These are phyloP conservation scores for Lampris megalopsis DNA, from an alignment of 2,113 vertebrate genomes.

Conservation along the genomic window DNA sequence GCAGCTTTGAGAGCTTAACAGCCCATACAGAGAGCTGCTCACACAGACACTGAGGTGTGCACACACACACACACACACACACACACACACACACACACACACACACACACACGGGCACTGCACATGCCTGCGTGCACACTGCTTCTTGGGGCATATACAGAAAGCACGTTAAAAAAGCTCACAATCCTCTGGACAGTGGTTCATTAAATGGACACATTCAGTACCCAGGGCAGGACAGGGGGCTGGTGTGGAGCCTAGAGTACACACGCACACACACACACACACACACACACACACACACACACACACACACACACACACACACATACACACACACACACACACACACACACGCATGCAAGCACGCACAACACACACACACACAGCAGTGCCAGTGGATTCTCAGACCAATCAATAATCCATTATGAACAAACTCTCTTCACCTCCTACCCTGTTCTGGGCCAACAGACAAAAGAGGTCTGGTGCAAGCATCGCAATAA, in stretches of 20 bases:
- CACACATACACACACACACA: constrained; percentile 27
- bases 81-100: constrained; percentile 4
- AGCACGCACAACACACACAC: too few species aligned
- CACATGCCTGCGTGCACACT: neutral
- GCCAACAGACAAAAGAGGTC: constrained; percentile 81
- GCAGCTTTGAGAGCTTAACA: constrained; percentile 69
- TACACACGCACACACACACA: constrained; percentile 8
- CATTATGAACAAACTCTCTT: constrained; percentile 92
- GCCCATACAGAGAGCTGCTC: constrained; percentile 52
- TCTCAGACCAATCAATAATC: constrained; percentile 92
- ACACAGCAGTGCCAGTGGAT: constrained; percentile 83
- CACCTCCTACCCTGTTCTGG: constrained; percentile 82
- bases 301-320: constrained; percentile 66
- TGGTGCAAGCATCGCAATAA: constrained; percentile 75
- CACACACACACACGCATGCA: too few species aligned
- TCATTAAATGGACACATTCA: constrained; percentile 74
- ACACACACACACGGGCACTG: neutral
- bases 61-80: constrained; percentile 28
- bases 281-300: constrained; percentile 5
- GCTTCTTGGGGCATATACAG: constrained; percentile 54
- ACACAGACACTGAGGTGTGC: constrained; percentile 39
- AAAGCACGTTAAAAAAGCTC: constrained; percentile 60
- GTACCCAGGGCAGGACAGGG: constrained; percentile 57
- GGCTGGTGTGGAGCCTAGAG: constrained; percentile 56
- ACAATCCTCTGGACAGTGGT: constrained; percentile 59